phyloP scores from a whole-genome alignment of 2,113 vertebrate species.

The Muscicapa adusta region DNA sequence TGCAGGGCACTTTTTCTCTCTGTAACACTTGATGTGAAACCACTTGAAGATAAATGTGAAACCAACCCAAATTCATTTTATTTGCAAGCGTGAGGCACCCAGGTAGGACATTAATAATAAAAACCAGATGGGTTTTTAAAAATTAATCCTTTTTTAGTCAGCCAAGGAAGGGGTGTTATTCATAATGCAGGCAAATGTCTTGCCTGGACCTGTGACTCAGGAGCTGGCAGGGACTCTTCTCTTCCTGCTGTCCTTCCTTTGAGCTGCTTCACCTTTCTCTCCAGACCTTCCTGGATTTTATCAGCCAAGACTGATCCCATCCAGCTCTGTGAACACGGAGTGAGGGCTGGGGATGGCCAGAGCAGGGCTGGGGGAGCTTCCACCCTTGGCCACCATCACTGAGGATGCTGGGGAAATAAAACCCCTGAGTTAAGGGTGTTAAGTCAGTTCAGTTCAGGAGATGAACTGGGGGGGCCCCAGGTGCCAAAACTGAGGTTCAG shows the following conservation, averaged over 20 bases:
- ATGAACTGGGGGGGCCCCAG: not conserved
- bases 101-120: not conserved
- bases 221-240: not conserved
- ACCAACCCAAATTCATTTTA: not conserved
- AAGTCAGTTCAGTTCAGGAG: not conserved
- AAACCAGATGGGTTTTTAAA: not conserved
- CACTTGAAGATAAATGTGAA: not conserved
- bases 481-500: not conserved
- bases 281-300: not conserved
- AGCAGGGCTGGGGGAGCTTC: not conserved
- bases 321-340: not conserved
- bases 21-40: not conserved
- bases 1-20: not conserved
- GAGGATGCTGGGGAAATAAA: not conserved
- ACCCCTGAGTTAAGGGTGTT: not conserved
- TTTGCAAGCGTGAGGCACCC: not conserved
- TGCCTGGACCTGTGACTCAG: not conserved
- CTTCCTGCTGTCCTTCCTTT: not conserved
- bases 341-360: not conserved
- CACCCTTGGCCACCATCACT: fast-evolving
- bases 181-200: not conserved
- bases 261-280: not conserved
- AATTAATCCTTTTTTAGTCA: not conserved
- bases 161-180: not conserved
- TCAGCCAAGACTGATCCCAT: not conserved